Conservation (phyloP, 2,113 vertebrate species). For the Tetraodon nigroviridis region DNA sequence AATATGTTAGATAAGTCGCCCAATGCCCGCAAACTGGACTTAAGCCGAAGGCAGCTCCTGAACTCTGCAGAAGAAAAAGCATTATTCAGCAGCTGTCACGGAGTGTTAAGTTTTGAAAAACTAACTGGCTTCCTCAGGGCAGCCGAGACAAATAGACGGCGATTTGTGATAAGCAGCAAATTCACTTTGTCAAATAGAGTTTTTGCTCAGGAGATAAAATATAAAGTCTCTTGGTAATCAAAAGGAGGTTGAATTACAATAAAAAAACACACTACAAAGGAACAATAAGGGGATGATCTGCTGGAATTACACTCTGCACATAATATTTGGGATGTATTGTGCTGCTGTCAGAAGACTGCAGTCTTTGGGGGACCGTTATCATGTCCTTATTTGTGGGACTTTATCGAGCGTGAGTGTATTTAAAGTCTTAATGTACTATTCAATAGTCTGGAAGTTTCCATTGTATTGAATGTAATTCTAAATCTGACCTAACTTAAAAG, state of each 20-base stretch:
- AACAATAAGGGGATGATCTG: not conserved
- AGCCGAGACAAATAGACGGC: conserved; percentile 15
- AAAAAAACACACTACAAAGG: not conserved
- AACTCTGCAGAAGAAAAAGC: conserved; percentile 2
- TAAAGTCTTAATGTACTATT: conserved; percentile 27
- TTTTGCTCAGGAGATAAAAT: conserved; percentile 10
- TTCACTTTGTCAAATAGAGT: conserved; percentile 14
- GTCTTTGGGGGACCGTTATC: conserved; percentile 17
- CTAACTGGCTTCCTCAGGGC: conserved; percentile 21
- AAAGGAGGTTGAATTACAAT: not conserved
- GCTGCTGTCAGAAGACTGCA: conserved; percentile 7
- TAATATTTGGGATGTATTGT: not conserved
- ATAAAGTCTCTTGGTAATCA: not conserved
- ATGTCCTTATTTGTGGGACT: conserved; percentile 14
- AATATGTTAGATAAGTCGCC: not conserved
- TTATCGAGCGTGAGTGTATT: conserved; percentile 24
- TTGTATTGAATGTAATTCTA: conserved; percentile 49
- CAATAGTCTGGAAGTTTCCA: conserved; percentile 30
- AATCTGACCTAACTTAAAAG: conserved; percentile 32
- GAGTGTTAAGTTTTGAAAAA: too few species aligned
- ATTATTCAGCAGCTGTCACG: conserved; percentile 41
- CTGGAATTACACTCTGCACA: not conserved
- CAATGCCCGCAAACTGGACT: conserved; percentile 17
- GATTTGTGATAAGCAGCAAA: conserved; percentile 13
- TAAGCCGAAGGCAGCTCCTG: conserved; percentile 13